Evolutionary conservation across 2,888 invertebrate species (phyloP).

Genomic region (Acleris sparsana): DNA sequence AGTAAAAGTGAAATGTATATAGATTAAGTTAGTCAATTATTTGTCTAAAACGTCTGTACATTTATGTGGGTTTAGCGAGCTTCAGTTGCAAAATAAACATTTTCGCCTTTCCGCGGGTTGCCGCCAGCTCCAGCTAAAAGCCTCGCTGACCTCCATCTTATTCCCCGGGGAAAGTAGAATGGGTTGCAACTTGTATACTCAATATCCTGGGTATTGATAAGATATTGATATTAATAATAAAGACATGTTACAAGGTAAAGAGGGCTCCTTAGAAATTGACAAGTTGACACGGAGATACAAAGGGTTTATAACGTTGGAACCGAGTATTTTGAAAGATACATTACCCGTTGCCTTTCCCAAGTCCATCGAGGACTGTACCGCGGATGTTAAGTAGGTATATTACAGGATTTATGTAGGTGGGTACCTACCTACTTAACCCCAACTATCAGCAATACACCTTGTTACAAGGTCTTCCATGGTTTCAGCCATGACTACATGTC

Average conservation of each 20-base stretch:
- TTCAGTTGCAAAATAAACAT: constrained; percentile 8
- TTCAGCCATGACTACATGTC: too few relatives aligned
- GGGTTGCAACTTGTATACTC: constrained; percentile 43
- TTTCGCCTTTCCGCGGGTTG: constrained; percentile 2
- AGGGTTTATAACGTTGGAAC: too few relatives aligned
- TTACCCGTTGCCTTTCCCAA: too few relatives aligned
- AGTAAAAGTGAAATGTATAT: too few relatives aligned
- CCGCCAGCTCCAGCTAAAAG: constrained; percentile 38
- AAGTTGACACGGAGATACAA: too few relatives aligned
- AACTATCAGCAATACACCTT: too few relatives aligned
- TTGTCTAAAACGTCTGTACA: background rate
- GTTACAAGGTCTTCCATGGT: too few relatives aligned
- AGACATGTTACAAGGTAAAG: too few relatives aligned
- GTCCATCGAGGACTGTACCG: background rate
- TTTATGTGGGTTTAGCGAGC: background rate
- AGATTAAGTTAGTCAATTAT: background rate
- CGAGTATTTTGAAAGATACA: too few relatives aligned
- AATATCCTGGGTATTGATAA: constrained; percentile 53
- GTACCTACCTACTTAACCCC: too few relatives aligned
- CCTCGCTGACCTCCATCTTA: constrained; percentile 49
- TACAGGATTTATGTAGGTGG: too few relatives aligned
- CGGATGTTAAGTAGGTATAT: background rate
- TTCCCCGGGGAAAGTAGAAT: constrained; percentile 49
- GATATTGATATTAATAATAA: constrained; percentile 40
- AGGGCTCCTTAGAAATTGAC: too few relatives aligned